Evolutionary conservation across 2,113 vertebrate species (phyloP).

Genomic region (Xerus inauris): DNA sequence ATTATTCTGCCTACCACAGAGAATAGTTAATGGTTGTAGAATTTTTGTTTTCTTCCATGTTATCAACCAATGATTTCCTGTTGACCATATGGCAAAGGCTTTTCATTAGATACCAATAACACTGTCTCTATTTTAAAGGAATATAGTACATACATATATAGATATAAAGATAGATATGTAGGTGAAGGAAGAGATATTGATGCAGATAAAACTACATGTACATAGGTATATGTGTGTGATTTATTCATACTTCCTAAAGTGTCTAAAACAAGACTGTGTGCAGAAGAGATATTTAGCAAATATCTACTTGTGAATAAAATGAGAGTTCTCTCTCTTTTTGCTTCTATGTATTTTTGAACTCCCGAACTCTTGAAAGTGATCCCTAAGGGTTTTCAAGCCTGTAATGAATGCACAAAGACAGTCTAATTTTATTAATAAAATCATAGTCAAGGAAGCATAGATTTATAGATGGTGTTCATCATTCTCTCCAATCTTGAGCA

Average conservation of each 20-base stretch:
- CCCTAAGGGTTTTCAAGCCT: neutral
- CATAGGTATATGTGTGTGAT: too few species aligned
- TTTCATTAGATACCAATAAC: neutral
- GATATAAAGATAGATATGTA: neutral
- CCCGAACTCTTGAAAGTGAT: neutral
- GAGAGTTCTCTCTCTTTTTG: neutral
- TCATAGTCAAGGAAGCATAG: neutral
- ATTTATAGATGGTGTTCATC: neutral
- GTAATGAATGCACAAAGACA: rapidly evolving
- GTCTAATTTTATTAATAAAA: neutral
- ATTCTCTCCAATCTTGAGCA: neutral
- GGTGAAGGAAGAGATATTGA: neutral
- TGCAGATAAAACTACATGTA: neutral
- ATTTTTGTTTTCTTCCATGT: neutral
- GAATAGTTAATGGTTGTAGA: neutral
- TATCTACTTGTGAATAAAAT: neutral
- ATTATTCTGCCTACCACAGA: neutral
- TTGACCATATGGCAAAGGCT: neutral
- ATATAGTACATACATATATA: neutral
- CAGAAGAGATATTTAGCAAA: neutral
- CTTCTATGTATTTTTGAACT: neutral
- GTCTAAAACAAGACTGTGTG: neutral
- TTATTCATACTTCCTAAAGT: neutral
- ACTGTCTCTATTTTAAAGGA: neutral
- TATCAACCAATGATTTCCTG: neutral